Evolutionary conservation across 2,797 vertebrate genomes (phyloP), one percentile per base, ranked within the genome.

Genomic region (Rachycentron canadum): DNA sequence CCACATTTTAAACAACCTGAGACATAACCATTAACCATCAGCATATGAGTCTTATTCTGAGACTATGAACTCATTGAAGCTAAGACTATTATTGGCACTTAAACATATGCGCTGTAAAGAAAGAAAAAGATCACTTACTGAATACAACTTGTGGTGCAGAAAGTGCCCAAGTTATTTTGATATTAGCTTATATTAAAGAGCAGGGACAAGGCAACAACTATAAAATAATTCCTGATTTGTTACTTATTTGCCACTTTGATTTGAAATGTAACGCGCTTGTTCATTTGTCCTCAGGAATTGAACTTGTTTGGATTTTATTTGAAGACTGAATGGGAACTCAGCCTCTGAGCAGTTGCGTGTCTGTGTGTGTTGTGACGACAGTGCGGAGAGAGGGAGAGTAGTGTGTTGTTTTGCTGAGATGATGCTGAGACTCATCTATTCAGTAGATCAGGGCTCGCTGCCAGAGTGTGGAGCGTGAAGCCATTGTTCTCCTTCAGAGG

Each of bases 381-480:
- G 84, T 71, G 67, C 56, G 79, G 80, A 86, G 81, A 17, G 52
- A 32, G 49, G 68, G 64, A 90, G 86, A 91, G 88, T 89, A 52
- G 75, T 23, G 82, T 68, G 81, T 91, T 89, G 89, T 89, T 88
- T 63, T 7, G 38, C 43, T 23, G 63, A 76, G 63, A 81, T 68
- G 77, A 88, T 90, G 88, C 87, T 87, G 87, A 74, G 83, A 82
- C 78, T 64, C 67, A 14, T 84, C 87, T 83, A 91, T 87, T 90
- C 87, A 88, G 84, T 81, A 13, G 58, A 79, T 16, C 38, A 13
- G 61, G 79, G 84, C 84, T 52, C 52, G 0, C 36, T 84, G 88
- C 86, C 88, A 88, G 59, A 0, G 56, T 55, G 67, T 73, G 28
- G 47, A 74, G 76, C 66, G 61, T 30, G 57, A 76, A 61, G 47